Evolutionary conservation across 1,140 invertebrate species (phyloP), one percentile per base, ranked within the genome.

Genomic region (Brachionus manjavacas): DNA sequence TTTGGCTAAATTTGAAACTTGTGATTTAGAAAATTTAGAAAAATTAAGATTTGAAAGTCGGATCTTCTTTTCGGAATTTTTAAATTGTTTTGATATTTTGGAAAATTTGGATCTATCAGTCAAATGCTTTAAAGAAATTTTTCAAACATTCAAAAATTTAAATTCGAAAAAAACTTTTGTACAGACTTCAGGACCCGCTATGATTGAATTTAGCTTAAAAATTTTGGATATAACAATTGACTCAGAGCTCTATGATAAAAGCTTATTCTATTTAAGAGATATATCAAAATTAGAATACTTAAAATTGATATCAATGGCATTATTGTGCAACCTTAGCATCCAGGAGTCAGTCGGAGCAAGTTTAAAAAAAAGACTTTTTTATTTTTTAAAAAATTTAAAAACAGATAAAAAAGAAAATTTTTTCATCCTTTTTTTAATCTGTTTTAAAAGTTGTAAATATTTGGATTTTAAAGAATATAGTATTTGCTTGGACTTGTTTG

Each of bases 181-280:
- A 2, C 20, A 49, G 9, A 9, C 25, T 11, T 20, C 28, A 8
- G 72, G 72, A 12, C 46, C 72, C 3, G 41, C 14, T 12, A 31
- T 76, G 28, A 52, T 76, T 14, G 72, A 76, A 76, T 43, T 35
- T 6, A 25, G 72, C 41, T 14, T 76, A n/a, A 76, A 49, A 76
- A 28, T 76, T 49, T 49, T 76, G 41, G 72, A 76, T 25, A 11
- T 23, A 31, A 4, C n/a, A 14, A 3, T 35, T 11, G 16, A 41
- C 2, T 41, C 41, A 12, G 43, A 76, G 52, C 9, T 9, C 8
- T 23, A n/a, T 11, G 31, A 3, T n/a, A 25, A 49, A 23, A 23
- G 49, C 20, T 76, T 76, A 12, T 12, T 28, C 23, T 76, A 49
- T 49, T 23, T 76, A 46, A 25, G 25, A 9, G 23, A 76, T 49